These are phyloP conservation scores for Gasterosteus nipponicus DNA, from an alignment of 2,113 vertebrate species.

Conservation along the genomic window DNA sequence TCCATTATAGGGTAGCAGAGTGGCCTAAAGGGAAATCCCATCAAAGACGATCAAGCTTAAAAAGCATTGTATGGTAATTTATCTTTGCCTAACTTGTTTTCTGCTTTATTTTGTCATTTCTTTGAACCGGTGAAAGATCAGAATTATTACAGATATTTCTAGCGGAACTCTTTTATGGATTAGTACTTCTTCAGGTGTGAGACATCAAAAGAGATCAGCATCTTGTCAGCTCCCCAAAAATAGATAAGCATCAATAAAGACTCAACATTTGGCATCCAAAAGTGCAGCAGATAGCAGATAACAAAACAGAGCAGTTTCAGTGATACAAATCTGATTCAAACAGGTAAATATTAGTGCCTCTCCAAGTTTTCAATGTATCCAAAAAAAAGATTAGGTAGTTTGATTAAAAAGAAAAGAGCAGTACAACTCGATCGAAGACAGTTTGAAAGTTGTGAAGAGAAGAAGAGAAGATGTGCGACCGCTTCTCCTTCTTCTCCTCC, in stretches of 20 bases:
- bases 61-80: constrained; percentile 7
- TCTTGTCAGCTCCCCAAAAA: neutral
- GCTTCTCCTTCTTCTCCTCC: no score
- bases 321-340: neutral
- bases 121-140: neutral
- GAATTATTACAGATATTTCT: neutral
- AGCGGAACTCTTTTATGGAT: neutral
- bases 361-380: neutral
- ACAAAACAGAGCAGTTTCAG: neutral
- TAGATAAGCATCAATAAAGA: neutral
- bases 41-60: constrained; percentile 15
- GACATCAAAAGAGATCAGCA: neutral
- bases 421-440: no score
- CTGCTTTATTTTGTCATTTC: neutral
- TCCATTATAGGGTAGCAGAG: constrained; percentile 24
- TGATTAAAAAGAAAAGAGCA: neutral
- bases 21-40: constrained; percentile 26
- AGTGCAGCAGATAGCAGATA: neutral
- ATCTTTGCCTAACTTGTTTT: neutral
- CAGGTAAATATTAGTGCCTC: neutral
- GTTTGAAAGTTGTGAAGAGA: no score
- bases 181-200: neutral
- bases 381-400: neutral
- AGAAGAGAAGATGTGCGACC: no score
- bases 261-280: neutral